Base-by-base conservation (phyloP, 2,113 vertebrate genomes). In the Carassius carassius region DNA sequence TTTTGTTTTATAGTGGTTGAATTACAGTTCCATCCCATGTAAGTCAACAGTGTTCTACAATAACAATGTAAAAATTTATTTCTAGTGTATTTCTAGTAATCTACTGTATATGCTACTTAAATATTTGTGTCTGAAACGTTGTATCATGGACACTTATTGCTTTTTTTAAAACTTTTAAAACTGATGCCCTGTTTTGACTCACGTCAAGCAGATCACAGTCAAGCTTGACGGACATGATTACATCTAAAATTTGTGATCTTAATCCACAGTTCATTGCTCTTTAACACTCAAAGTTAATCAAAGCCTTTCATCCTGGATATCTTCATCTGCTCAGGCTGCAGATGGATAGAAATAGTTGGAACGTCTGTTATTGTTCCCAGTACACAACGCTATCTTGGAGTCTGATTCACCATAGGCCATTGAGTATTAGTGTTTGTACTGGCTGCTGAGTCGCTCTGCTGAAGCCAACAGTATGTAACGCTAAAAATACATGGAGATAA, bases 401-500 rank as follows among this genome's bases (percentile, higher is more conserved):
- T 62, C 11, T 86, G 23, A 29, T 29, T 67, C 65, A 72, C 25
- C 60, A 84, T 56, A 72, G 60, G 35, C 51, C 75, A 83, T 85
- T 80, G 81, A 87, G 12, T 35, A 78, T 84, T 62, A 78, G 62
- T 83, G 29, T 86, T 86, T 85, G 37, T 78, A 73, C 37, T 63
- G 51, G 35, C 21, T 85, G 60, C 70, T 83, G 51, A 80, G 49
- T 12, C 56, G 14, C 25, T 67, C 13, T 62, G 41, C 65, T 37
- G 67, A 83, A 83, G 65, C n/a, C 49, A 75, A 60, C 41, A 79
- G n/a, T 51, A 85, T 32, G 54, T 37, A 76, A 44, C 54, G 65
- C 86, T 84, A 67, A 74, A 85, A 87, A 87, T 86, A 87, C 80
- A 85, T 74, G 49, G 23, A 78, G 49, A 86, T 81, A 83, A 79